These are phyloP conservation scores for Spodoptera frugiperda DNA, from an alignment of 1,140 invertebrate genomes.

Conservation along the genomic window DNA sequence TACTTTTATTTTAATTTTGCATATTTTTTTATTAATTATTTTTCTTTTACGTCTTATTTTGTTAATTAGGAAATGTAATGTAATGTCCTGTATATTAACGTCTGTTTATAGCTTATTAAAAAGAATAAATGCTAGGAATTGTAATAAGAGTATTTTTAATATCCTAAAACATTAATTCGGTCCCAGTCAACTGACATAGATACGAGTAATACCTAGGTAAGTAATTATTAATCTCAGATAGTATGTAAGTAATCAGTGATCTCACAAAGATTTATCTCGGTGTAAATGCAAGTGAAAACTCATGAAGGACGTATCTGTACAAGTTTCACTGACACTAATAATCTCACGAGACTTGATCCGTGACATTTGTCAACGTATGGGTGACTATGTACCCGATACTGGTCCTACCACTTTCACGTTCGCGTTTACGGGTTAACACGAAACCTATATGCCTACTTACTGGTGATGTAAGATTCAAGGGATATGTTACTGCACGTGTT, in stretches of 20 bases:
- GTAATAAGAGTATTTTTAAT: too few relatives aligned
- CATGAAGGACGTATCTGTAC: background rate
- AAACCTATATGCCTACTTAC: conserved; percentile 42
- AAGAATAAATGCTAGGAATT: too few relatives aligned
- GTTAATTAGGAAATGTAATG: too few relatives aligned
- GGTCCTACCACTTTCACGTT: conserved; percentile 28
- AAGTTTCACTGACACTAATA: conserved; percentile 40
- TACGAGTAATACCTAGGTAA: too few relatives aligned
- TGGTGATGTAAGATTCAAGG: background rate
- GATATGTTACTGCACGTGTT: background rate
- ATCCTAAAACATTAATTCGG: conserved; percentile 10
- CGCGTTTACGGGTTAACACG: conserved; percentile 36
- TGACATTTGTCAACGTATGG: conserved; percentile 35
- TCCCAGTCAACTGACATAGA: background rate
- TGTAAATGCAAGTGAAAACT: conserved; percentile 27
- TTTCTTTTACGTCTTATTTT: too few relatives aligned
- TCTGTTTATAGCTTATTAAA: too few relatives aligned
- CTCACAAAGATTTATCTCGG: background rate
- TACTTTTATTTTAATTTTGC: too few relatives aligned
- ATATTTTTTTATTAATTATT: too few relatives aligned
- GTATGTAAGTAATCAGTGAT: background rate
- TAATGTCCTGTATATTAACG: too few relatives aligned
- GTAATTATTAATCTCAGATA: too few relatives aligned
- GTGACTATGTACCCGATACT: background rate
- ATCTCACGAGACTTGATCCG: background rate